phyloP scores from a whole-genome alignment of 23 tunicate species.

The Corella eumyota region DNA sequence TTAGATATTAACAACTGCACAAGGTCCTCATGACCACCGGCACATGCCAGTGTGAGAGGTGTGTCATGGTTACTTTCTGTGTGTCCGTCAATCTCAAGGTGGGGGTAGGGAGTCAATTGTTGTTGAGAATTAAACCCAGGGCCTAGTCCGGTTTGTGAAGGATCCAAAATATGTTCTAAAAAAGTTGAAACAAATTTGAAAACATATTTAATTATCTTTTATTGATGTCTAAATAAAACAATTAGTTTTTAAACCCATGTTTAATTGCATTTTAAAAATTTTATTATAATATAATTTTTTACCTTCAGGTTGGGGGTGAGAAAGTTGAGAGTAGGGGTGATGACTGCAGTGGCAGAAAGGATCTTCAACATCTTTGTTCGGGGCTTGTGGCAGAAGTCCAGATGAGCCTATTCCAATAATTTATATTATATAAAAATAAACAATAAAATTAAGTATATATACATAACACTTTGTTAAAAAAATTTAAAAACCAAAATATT shows the following conservation, averaged over 20 bases:
- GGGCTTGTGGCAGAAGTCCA: constrained; percentile 44
- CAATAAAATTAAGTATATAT: too few relatives aligned
- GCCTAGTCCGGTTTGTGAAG: background rate
- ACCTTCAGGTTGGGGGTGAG: constrained; percentile 42
- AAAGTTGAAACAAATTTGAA: background rate
- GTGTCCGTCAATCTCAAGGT: constrained; percentile 55
- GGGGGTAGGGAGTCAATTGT: background rate
- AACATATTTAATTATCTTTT: background rate
- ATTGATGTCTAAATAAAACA: background rate
- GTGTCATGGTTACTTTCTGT: constrained; percentile 98
- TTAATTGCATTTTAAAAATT: background rate
- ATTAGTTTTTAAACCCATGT: background rate
- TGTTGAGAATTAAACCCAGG: constrained; percentile 9
- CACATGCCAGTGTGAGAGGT: constrained; percentile 93
- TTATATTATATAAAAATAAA: too few relatives aligned
- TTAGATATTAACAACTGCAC: constrained; percentile 60
- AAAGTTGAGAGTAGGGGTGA: constrained; percentile 32
- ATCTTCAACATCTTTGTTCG: constrained; percentile 16
- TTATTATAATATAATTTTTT: background rate
- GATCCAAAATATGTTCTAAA: background rate
- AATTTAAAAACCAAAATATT: too few relatives aligned
- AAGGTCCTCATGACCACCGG: constrained; percentile 93
- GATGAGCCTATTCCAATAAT: too few relatives aligned
- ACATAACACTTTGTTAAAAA: too few relatives aligned
- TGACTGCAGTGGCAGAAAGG: constrained; percentile 36